Base-by-base conservation (phyloP, 2,113 vertebrate genomes). In the Trichechus manatus region DNA sequence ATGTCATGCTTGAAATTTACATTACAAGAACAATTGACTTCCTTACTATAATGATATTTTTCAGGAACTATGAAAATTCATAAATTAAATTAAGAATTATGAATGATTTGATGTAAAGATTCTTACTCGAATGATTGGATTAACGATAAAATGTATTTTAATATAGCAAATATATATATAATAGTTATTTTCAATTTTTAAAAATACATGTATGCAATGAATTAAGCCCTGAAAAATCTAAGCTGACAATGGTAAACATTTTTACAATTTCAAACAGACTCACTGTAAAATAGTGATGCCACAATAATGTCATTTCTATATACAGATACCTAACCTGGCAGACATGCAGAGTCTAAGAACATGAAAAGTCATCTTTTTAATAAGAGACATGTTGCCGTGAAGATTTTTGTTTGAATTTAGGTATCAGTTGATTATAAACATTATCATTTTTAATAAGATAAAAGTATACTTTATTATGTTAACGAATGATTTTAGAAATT, bases 1-100 rank as follows among this genome's bases (percentile, higher is more conserved):
- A 22, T 96, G 56, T 0, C 19, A 42, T 19, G 3, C 1, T 93
- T 97, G 84, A 98, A 98, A 77, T 94, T 84, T 81, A 72, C 39
- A n/a, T 80, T 87, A 87, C 61, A 95, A 92, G 4, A 97, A 77
- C 6, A 91, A 89, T 0, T 93, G 6, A 7, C 3, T 96, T 91
- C 79, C 10, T 22, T 39, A 33, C 42, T 96, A 89, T 3, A 77
- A 82, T 68, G 66, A 14, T 68, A 61, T 2, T 97, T 91, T 92
- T 87, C 82, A 36, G n/a, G 87, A 95, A 93, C 50, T 61, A 27
- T 66, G 47, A 53, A 61, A 19, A 9, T 81, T 27, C 44, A n/a
- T 5, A 4, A 22, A 23, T 95, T 19, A 44, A 97, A 94, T 94
- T 80, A 93, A 96, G 93, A 93, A 47, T 3, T 86, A 88, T 70